Evolutionary conservation across 30 jellyfish, hydroid and myxozoan genomes (phyloP).

Genomic region (Aurelia aurita): DNA sequence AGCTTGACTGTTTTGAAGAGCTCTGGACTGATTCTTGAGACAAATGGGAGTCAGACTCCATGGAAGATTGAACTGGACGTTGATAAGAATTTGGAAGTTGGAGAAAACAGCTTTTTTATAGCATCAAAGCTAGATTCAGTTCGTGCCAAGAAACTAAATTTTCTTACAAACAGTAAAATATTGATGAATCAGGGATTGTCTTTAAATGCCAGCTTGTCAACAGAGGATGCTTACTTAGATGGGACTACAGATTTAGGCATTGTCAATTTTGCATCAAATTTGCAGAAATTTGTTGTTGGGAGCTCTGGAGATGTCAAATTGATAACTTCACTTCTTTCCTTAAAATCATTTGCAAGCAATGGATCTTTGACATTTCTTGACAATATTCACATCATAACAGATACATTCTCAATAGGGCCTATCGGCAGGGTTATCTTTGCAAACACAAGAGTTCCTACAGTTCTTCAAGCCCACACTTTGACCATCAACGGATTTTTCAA

Average conservation of each 20-base stretch:
- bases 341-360: constrained; percentile 11
- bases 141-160: constrained; percentile 14
- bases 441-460: constrained; percentile 10
- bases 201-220: background rate
- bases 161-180: constrained; percentile 23
- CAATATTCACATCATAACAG: constrained; percentile 7
- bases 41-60: background rate
- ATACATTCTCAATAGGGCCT: constrained; percentile 43
- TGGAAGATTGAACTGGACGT: constrained; percentile 47
- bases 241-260: constrained; percentile 22
- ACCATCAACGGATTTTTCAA: constrained; percentile 35
- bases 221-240: constrained; percentile 21
- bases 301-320: constrained; percentile 18
- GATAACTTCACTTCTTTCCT: constrained; percentile 11
- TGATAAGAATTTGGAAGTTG: constrained; percentile 11
- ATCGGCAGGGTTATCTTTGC: constrained; percentile 26
- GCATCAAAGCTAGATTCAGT: constrained; percentile 14
- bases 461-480: constrained; percentile 47
- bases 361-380: constrained; percentile 42
- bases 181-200: background rate
- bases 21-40: constrained; percentile 24
- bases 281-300: constrained; percentile 32
- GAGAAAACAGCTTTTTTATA: background rate
- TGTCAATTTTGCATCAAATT: constrained; percentile 9
- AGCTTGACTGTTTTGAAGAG: constrained; percentile 20